These are phyloP conservation scores for Trematomus bernacchii DNA, from an alignment of 2,797 vertebrate genomes.

Conservation along the genomic window DNA sequence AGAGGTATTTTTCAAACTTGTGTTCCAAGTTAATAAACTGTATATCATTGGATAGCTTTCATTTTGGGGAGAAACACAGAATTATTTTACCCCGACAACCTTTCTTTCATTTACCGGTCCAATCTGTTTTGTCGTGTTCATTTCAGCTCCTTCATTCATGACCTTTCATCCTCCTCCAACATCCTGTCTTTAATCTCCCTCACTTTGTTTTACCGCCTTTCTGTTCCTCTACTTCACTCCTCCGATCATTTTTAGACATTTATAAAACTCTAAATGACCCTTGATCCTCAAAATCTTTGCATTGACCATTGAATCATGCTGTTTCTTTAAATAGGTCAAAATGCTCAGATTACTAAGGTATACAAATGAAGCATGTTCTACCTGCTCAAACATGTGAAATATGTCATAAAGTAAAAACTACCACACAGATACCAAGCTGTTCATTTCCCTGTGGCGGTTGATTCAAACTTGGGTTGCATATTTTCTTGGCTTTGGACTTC, in stretches of 20 bases:
- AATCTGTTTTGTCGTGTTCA: neutral
- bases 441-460: neutral
- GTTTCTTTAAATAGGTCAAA: neutral
- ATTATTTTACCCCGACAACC: neutral
- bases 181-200: neutral
- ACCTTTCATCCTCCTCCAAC: constrained; percentile 7
- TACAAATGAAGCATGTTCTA: neutral
- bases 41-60: no score
- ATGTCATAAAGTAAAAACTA: neutral
- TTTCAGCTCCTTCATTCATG: neutral
- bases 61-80: neutral
- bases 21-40: no score
- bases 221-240: neutral
- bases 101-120: no score
- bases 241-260: neutral
- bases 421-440: neutral
- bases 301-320: neutral
- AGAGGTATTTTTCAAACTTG: neutral
- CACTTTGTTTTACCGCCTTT: neutral
- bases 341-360: no score
- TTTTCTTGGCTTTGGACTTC: neutral
- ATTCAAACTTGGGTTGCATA: neutral
- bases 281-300: neutral
- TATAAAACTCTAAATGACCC: neutral
- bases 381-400: constrained; percentile 8